Base-by-base conservation (phyloP, 2,888 invertebrate genomes). In the Pterostichus madidus region DNA sequence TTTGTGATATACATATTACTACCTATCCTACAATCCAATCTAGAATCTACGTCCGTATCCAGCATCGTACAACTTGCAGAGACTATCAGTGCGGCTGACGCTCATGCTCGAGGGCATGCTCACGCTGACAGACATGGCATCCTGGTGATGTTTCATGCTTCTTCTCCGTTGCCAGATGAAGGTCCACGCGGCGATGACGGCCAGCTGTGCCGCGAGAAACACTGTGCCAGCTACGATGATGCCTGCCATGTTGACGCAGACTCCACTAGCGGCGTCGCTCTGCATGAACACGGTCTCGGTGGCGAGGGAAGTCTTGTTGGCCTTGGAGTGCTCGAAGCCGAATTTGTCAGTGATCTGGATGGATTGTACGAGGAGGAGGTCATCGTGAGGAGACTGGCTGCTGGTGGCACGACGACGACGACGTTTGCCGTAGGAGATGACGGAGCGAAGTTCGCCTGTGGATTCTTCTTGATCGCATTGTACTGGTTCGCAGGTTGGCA, bases 311-410 rank as follows among this genome's bases (percentile, higher is more conserved):
- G 85, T 85, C 76, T 85, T 83, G 84, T 85, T n/a, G 84, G 85
- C 89, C 87, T 92, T 93, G 79, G 93, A 92, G 84, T 93, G 93
- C 87, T 96, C 95, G 90, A 96, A 96, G 52, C 96, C 96, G 89
- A 97, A 97, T 89, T 97, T 96, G 91, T 98, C 97, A 46, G 96
- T 96, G 88, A 97, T 97, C 90, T 96, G 96, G 88, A 98, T 97
- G 83, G 96, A 95, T 89, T 97, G 96, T 39, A 97, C 97, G 84
- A 97, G 92, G 17, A 97, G 93, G 90, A 97, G 93, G 89, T 97
- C 96, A 87, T 97, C 96, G 84, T 94, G 92, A 84, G 90, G 91
- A 85, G 91, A 88, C 86, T 90, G 86, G 31, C 90, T 84, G 86
- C 88, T 85, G 87, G 86, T 86, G 83, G 83, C 94, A 92, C 94